These are phyloP conservation scores for Holotrichia oblita DNA, from an alignment of 1,140 invertebrate species.

Conservation along the genomic window DNA sequence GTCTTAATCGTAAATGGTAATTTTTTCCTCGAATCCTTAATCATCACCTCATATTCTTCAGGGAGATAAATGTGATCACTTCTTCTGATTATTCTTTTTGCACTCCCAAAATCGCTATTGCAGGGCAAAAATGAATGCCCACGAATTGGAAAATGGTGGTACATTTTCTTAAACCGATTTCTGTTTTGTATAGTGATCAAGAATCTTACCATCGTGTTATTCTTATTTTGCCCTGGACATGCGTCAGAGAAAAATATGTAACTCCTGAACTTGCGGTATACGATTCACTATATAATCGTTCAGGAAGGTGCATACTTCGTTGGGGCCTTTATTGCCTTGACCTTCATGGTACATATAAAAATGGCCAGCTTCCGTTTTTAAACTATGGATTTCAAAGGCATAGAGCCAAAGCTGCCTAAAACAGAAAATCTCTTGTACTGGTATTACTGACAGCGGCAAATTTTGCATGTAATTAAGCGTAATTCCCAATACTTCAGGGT, in stretches of 20 bases:
- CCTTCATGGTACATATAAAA: slow-evolving; percentile 52
- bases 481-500: slow-evolving; percentile 45
- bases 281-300: slow-evolving; percentile 40
- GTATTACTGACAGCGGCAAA: slow-evolving; percentile 46
- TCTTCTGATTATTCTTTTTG: neutral
- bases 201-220: slow-evolving; percentile 47
- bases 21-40: slow-evolving; percentile 49
- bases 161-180: slow-evolving; percentile 50
- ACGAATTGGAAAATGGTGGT: slow-evolving; percentile 54
- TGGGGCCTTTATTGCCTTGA: slow-evolving; percentile 47
- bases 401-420: slow-evolving; percentile 54
- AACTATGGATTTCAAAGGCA: slow-evolving; percentile 54
- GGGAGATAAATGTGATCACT: slow-evolving; percentile 48
- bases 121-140: slow-evolving; percentile 57
- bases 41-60: slow-evolving; percentile 49
- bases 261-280: slow-evolving; percentile 4
- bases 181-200: slow-evolving; percentile 47
- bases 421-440: slow-evolving; percentile 48
- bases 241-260: slow-evolving; percentile 29
- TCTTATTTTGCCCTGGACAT: slow-evolving; percentile 11
- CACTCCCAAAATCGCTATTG: slow-evolving; percentile 48
- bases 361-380: slow-evolving; percentile 46
- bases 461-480: slow-evolving; percentile 58
- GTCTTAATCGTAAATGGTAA: slow-evolving; percentile 37
- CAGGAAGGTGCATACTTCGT: slow-evolving; percentile 50